Evolutionary conservation across 2,113 vertebrate species (phyloP), one percentile per base, ranked within the genome.

Genomic region (Hydropotes inermis): DNA sequence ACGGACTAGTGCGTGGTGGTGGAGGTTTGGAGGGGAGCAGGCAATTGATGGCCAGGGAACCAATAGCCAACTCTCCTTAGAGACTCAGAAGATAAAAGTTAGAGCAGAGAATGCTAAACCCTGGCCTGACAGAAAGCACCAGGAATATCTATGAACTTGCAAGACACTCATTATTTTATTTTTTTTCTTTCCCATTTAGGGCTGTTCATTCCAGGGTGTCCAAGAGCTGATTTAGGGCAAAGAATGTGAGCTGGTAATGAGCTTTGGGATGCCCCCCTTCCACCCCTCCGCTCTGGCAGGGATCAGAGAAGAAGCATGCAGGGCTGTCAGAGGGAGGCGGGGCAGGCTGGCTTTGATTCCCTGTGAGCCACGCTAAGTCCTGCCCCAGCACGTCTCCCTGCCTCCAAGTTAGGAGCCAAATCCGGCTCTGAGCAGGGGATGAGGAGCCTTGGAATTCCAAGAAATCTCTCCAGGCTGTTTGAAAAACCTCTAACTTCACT

Each of bases 311-410:
- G 84, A 45, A 1, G 10, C 84, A 83, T 1, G 4, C 27, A 6
- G 36, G 58, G 85, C 76, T 95, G 43, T 19, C 11, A 15, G 93
- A 74, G 76, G 81, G 84, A 93, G 84, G 87, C 2, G 1, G 86
- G 36, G 91, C 93, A 79, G 0, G 28, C 57, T 60, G 17, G 76
- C 95, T 97, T 97, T 98, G 98, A 97, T 97, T 97, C 94, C 91
- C 39, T n/a, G 36, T 96, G 96, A 98, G 95, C 94, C 74, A 12
- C 25, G 47, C 81, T 97, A 97, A 98, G 94, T 91, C 87, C 91
- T 47, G 76, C 86, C 91, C 83, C 96, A 67, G 95, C 50, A 25
- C 90, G 45, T 33, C 85, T 91, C 78, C 83, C 81, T 0, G 8
- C 82, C 88, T 97, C 81, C 33, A 33, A 93, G 87, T 55, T 2